Conservation (phyloP, 2,113 vertebrate species). For the Amblyornis subalaris region DNA sequence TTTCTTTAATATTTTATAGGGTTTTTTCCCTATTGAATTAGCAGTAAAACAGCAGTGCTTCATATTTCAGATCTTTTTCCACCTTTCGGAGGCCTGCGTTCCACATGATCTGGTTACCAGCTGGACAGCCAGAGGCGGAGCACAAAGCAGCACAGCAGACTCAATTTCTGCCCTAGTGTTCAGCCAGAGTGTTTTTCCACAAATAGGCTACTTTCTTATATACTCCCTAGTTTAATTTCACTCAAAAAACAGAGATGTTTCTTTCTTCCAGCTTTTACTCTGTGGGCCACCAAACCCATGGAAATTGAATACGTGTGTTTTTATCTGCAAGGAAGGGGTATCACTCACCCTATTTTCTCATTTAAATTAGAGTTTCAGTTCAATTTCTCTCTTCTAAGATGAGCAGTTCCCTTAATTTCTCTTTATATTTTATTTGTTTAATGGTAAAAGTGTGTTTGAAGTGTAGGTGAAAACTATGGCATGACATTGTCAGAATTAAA, state of each 20-base stretch:
- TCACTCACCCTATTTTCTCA: neutral
- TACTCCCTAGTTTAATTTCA: neutral
- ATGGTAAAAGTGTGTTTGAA: neutral
- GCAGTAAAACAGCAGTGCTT: constrained; percentile 62
- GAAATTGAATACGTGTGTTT: neutral
- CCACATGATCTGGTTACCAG: constrained; percentile 59
- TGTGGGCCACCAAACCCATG: rapidly evolving
- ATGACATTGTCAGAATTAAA: neutral
- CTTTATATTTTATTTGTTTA: neutral
- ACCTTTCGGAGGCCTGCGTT: constrained; percentile 42
- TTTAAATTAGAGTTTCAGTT: neutral
- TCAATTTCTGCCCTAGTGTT: neutral
- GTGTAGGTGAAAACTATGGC: neutral
- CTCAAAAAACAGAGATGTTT: neutral
- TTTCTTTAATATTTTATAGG: constrained; percentile 73
- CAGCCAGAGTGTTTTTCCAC: neutral
- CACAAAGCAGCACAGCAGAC: constrained; percentile 39
- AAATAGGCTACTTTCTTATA: constrained; percentile 4
- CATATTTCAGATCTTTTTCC: constrained; percentile 59
- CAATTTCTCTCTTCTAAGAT: neutral
- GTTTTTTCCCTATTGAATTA: constrained; percentile 58
- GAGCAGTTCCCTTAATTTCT: neutral
- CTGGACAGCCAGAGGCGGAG: constrained; percentile 58
- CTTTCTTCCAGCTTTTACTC: neutral
- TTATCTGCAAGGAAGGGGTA: neutral